A percentile compares a stretch with the other conserved stretches of the same genome.
Conservation (phyloP, 2,888 invertebrate genomes). For the Tetranychus piercei region DNA sequence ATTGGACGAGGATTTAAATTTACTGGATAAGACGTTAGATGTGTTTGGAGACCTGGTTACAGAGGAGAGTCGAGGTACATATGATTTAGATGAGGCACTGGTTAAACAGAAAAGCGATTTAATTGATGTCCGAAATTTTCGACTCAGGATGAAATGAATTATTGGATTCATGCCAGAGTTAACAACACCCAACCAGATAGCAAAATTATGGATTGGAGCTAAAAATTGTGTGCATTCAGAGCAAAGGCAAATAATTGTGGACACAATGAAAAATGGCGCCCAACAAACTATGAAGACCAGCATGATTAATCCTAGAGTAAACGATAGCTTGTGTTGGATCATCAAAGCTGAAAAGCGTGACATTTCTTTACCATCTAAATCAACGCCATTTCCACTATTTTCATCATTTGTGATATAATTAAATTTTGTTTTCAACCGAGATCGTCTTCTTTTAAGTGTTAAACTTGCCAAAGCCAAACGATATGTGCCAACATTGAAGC, state of each 20-base stretch:
- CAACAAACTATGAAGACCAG: background rate
- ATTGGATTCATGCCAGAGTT: slow-evolving; percentile 9
- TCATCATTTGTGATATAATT: background rate
- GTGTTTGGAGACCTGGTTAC: background rate
- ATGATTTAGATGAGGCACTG: background rate
- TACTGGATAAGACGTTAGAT: background rate
- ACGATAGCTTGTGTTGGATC: background rate
- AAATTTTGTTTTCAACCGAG: background rate
- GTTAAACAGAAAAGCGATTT: background rate
- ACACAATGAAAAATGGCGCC: slow-evolving; percentile 7
- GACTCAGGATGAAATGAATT: slow-evolving; percentile 2
- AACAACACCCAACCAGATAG: slow-evolving; percentile 6
- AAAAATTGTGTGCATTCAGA: background rate
- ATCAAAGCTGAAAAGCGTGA: background rate
- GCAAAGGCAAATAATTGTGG: background rate
- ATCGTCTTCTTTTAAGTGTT: background rate
- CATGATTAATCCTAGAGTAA: slow-evolving; percentile 2
- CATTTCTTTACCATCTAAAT: background rate
- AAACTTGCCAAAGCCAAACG: background rate
- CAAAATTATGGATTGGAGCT: background rate
- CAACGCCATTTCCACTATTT: background rate
- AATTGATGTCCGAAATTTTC: background rate
- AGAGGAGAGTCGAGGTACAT: background rate
- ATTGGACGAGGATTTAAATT: background rate
- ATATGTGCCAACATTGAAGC: background rate